phyloP scores from a whole-genome alignment of 2,888 invertebrate species.

The Drosophila aldrichi region DNA sequence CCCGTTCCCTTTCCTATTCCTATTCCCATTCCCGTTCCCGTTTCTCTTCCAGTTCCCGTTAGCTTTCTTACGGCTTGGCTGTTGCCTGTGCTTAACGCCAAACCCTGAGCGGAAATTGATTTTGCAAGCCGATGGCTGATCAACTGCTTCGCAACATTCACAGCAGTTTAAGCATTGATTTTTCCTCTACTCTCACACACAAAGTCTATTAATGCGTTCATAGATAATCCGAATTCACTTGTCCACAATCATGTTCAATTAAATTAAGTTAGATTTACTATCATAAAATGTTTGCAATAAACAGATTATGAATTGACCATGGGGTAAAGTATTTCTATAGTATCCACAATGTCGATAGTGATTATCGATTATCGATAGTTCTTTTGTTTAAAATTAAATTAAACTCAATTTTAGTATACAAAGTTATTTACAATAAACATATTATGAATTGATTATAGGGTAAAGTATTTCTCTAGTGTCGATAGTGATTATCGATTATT shows the following conservation, averaged over 20 bases:
- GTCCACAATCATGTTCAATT: not conserved
- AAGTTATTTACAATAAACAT: too few relatives aligned
- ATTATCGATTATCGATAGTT: not conserved
- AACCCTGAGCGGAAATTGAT: slow-evolving; percentile 72
- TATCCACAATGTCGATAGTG: not conserved
- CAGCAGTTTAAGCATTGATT: slow-evolving; percentile 24
- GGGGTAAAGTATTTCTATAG: not conserved
- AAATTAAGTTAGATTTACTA: not conserved
- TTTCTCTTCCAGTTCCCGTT: not conserved
- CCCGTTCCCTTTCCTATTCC: not conserved
- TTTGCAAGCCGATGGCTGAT: slow-evolving; percentile 68
- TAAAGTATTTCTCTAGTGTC: not conserved
- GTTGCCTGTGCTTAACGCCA: slow-evolving; percentile 35
- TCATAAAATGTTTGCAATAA: not conserved
- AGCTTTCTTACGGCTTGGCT: slow-evolving; percentile 1
- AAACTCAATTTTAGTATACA: too few relatives aligned
- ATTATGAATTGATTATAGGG: not conserved
- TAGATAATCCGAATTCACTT: not conserved
- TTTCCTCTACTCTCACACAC: slow-evolving; percentile 12
- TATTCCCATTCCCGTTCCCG: not conserved
- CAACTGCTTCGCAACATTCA: slow-evolving; percentile 41
- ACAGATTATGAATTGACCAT: not conserved
- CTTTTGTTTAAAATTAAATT: too few relatives aligned
- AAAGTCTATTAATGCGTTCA: not conserved
- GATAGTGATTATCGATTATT: not conserved